Conservation (phyloP, 2,888 invertebrate genomes). For the Leucophenga maculata region DNA sequence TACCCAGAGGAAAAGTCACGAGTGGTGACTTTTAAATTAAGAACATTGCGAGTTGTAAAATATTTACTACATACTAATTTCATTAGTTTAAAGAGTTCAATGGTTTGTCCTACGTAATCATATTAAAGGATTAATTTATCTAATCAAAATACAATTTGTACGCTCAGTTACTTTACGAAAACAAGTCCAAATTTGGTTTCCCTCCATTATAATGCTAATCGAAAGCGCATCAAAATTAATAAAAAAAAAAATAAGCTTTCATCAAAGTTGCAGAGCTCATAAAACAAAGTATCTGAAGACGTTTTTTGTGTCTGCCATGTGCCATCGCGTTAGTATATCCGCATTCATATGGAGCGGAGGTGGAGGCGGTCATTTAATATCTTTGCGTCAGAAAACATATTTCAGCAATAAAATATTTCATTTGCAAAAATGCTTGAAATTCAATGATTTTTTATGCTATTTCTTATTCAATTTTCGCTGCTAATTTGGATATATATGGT, state of each 20-base stretch:
- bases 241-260: not conserved
- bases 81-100: no score
- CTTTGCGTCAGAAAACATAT: slow-evolving; percentile 2
- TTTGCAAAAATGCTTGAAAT: slow-evolving; percentile 10
- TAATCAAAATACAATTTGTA: no score
- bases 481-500: not conserved
- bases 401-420: not conserved
- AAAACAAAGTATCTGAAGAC: not conserved
- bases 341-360: not conserved
- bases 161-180: no score
- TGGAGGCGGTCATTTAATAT: not conserved
- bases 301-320: not conserved
- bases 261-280: not conserved
- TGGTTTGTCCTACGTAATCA: no score
- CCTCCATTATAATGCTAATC: no score
- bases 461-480: slow-evolving; percentile 2
- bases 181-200: no score
- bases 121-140: no score
- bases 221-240: not conserved
- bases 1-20: no score
- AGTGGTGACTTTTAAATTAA: no score
- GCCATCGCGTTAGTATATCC: not conserved
- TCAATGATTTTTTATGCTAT: not conserved
- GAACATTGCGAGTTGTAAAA: no score
- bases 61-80: no score